These are phyloP conservation scores for Thalpophila matura DNA, from an alignment of 2,888 invertebrate species.

Conservation along the genomic window DNA sequence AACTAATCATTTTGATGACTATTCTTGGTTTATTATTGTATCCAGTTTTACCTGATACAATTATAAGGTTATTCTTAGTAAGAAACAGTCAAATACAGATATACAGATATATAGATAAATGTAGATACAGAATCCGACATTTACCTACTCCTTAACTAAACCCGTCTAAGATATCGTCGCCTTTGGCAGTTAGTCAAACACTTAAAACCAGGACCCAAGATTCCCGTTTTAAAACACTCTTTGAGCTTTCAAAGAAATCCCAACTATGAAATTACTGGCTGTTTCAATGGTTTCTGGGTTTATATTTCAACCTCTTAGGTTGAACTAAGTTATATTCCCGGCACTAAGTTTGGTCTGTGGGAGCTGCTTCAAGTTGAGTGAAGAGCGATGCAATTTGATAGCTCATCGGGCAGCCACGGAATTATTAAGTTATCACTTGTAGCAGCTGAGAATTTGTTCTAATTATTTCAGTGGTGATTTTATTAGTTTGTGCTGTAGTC, in stretches of 20 bases:
- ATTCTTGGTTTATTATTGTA: too few relatives aligned
- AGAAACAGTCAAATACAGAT: conserved; percentile 3
- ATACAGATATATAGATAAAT: too few relatives aligned
- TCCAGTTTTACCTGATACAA: too few relatives aligned
- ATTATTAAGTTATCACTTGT: conserved; percentile 41
- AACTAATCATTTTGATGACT: too few relatives aligned
- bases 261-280: conserved; percentile 52
- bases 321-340: conserved; percentile 55
- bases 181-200: conserved; percentile 43
- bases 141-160: conserved; percentile 25
- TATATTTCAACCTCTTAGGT: conserved; percentile 63
- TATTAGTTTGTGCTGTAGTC: background rate
- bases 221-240: conserved; percentile 38
- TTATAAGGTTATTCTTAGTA: too few relatives aligned
- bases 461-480: conserved; percentile 1
- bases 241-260: conserved; percentile 52
- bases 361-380: conserved; percentile 33
- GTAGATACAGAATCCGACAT: background rate
- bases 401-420: conserved; percentile 29
- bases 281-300: conserved; percentile 63
- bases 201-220: conserved; percentile 28
- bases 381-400: conserved; percentile 53
- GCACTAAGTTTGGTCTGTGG: conserved; percentile 43
- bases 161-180: conserved; percentile 24
- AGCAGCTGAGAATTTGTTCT: conserved; percentile 1